phyloP scores from a whole-genome alignment of 1,140 invertebrate species.

The Trinorchestia longiramus region DNA sequence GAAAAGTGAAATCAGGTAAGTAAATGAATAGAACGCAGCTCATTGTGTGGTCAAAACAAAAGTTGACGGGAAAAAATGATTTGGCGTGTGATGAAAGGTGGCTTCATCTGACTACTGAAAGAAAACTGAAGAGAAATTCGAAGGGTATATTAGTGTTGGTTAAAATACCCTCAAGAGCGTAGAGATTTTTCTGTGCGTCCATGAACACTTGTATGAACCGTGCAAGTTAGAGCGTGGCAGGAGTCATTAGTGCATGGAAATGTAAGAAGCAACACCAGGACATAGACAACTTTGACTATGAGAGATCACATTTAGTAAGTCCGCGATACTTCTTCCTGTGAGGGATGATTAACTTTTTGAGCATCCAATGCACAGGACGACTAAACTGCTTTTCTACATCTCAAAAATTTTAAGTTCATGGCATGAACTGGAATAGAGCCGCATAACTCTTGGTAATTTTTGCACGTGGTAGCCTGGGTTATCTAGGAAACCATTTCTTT shows the following conservation, averaged over 20 bases:
- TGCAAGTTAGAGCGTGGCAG: not conserved
- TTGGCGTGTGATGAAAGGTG: not conserved
- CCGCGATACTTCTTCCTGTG: not conserved
- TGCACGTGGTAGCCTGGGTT: not conserved
- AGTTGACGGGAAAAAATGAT: not conserved
- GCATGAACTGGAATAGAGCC: not conserved
- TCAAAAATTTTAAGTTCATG: not conserved
- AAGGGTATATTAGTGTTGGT: not conserved
- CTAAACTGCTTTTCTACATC: not conserved
- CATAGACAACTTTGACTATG: not conserved
- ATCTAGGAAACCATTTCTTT: constrained; percentile 66
- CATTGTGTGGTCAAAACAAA: not conserved
- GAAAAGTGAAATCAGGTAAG: not conserved
- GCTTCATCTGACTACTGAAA: not conserved
- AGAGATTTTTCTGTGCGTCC: not conserved
- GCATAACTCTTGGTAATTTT: not conserved
- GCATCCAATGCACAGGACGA: not conserved
- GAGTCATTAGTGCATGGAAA: not conserved
- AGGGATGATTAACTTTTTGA: not conserved
- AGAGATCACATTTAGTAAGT: not conserved
- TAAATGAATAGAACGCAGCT: not conserved
- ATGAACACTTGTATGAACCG: not conserved
- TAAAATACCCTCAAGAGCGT: not conserved
- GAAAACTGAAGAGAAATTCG: not conserved
- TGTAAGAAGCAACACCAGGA: constrained; percentile 12